These are phyloP conservation scores for Origma solitaria DNA, from an alignment of 2,113 vertebrate species.

Conservation along the genomic window DNA sequence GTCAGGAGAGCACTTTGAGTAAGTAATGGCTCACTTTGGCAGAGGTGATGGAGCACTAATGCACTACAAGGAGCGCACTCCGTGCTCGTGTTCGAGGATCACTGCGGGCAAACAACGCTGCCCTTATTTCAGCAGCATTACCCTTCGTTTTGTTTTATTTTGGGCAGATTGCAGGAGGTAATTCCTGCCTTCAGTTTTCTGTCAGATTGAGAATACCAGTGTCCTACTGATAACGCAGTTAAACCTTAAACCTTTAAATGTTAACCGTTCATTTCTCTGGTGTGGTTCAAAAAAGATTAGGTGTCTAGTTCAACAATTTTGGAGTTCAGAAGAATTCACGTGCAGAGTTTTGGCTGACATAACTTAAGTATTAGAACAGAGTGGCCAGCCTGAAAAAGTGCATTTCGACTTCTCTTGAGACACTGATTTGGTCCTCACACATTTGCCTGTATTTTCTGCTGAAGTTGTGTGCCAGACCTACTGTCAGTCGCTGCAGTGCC, in stretches of 20 bases:
- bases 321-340: background rate
- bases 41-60: conserved; percentile 38
- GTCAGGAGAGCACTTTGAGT: background rate
- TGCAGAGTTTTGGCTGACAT: background rate
- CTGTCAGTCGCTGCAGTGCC: background rate
- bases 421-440: background rate
- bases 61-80: background rate
- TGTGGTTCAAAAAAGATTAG: background rate
- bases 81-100: background rate
- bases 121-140: background rate
- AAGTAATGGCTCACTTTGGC: background rate
- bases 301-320: background rate
- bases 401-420: background rate
- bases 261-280: background rate
- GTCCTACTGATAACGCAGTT: background rate
- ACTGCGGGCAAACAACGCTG: background rate
- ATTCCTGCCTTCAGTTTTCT: background rate
- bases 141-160: background rate
- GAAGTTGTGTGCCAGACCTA: background rate
- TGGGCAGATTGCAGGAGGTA: background rate
- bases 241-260: background rate
- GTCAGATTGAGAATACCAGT: background rate
- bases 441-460: background rate
- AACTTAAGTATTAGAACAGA: background rate
- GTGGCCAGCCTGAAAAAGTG: background rate